phyloP scores from a whole-genome alignment of 1,140 invertebrate genomes.

The Chionoecetes opilio region DNA sequence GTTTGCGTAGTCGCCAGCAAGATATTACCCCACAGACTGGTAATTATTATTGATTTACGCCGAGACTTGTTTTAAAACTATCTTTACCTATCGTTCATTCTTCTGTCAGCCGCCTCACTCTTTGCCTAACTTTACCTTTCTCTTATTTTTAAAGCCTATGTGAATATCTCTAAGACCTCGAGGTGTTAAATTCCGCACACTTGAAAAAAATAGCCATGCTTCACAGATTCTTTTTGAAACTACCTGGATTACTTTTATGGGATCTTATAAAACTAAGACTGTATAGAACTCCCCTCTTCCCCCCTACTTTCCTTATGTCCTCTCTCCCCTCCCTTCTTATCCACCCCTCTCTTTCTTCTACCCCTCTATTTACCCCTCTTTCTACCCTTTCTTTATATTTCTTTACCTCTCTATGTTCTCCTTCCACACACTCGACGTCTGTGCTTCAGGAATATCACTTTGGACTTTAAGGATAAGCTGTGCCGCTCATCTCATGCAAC shows the following conservation, averaged over 20 bases:
- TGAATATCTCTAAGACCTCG: neutral
- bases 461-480: neutral
- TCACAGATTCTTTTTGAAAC: neutral
- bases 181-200: neutral
- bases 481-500: neutral
- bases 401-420: no score
- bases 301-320: neutral
- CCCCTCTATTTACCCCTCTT: neutral
- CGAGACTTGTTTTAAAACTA: no score
- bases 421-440: no score
- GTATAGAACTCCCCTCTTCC: neutral
- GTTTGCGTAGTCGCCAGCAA: neutral
- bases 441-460: neutral
- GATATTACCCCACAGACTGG: no score
- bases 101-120: neutral
- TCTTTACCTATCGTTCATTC: no score
- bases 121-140: neutral
- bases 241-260: conserved; percentile 5
- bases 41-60: no score
- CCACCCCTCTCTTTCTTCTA: neutral
- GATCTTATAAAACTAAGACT: neutral
- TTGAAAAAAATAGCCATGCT: neutral
- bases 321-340: neutral
- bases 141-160: neutral
- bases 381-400: no score